A percentile compares a stretch with the other conserved stretches of the same genome.
phyloP scores from a whole-genome alignment of 64 coral and sea anemone genomes.

The Actinia tenebrosa region DNA sequence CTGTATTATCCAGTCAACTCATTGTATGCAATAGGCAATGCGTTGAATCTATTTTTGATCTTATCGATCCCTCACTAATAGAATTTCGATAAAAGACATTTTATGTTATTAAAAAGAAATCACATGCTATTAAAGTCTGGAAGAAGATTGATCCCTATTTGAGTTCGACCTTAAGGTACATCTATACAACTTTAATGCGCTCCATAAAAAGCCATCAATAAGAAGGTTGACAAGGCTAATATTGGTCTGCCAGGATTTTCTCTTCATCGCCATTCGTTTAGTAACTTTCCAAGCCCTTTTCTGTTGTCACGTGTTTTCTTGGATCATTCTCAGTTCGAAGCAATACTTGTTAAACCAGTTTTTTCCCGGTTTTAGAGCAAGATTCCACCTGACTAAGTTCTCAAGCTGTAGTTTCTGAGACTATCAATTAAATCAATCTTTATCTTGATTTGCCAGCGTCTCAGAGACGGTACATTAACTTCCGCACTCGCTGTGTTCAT shows the following conservation, averaged over 20 bases:
- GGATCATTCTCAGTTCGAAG: no score
- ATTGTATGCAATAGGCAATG: no score
- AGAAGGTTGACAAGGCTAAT: neutral
- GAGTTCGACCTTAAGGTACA: neutral
- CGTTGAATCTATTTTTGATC: neutral
- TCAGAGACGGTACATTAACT: neutral
- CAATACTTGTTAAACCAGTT: no score
- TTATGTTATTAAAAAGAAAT: slow-evolving; percentile 1
- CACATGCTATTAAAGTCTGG: neutral
- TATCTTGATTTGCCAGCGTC: no score
- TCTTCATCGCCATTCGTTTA: neutral
- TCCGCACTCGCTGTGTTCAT: no score
- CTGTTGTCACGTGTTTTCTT: no score
- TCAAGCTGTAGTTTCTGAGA: no score
- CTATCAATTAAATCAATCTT: no score
- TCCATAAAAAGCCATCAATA: neutral
- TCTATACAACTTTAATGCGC: neutral
- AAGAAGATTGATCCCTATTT: neutral
- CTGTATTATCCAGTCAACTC: no score
- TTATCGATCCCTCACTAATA: neutral
- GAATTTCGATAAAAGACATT: neutral
- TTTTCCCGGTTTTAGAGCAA: no score
- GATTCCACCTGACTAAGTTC: no score
- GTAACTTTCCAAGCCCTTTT: no score
- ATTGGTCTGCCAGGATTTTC: neutral